Conservation (phyloP, 2,888 invertebrate species). For the Hydriomena furcata region DNA sequence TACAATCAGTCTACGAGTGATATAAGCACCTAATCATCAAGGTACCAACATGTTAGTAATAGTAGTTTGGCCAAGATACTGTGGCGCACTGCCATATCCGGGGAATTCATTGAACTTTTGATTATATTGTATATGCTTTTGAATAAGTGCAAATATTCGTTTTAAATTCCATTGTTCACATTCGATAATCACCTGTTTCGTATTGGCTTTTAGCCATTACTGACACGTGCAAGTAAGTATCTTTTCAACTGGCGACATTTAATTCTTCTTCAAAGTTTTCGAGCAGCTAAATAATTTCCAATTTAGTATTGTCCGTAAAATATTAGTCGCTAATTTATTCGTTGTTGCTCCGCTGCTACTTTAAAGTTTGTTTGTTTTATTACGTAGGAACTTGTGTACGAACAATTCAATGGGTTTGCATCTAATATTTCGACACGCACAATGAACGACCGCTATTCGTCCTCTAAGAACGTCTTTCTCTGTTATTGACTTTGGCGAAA, state of each 20-base stretch:
- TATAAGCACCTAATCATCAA: too few relatives aligned
- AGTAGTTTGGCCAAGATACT: conserved; percentile 3
- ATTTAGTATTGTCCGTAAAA: conserved; percentile 1
- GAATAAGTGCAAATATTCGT: not conserved
- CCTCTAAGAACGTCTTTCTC: conserved; percentile 37
- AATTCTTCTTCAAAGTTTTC: too few relatives aligned
- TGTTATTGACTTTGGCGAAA: conserved; percentile 29
- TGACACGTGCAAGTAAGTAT: conserved; percentile 15
- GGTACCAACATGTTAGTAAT: not conserved
- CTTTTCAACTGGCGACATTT: not conserved
- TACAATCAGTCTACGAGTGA: not conserved
- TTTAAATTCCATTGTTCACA: conserved; percentile 23
- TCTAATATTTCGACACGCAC: conserved; percentile 22
- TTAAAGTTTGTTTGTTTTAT: too few relatives aligned
- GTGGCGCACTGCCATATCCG: conserved; percentile 7
- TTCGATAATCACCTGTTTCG: conserved; percentile 26
- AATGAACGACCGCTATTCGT: conserved; percentile 46
- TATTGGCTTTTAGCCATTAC: conserved; percentile 35
- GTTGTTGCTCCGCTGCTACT: not conserved
- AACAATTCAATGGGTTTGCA: conserved; percentile 23
- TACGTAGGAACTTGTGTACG: not conserved
- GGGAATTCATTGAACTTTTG: not conserved
- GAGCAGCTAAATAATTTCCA: conserved; percentile 3
- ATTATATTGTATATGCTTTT: not conserved
- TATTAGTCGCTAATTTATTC: too few relatives aligned